Evolutionary conservation across 2,113 vertebrate species (phyloP), one percentile per base, ranked within the genome.

Genomic region (Xenotilapia flavipinnis): DNA sequence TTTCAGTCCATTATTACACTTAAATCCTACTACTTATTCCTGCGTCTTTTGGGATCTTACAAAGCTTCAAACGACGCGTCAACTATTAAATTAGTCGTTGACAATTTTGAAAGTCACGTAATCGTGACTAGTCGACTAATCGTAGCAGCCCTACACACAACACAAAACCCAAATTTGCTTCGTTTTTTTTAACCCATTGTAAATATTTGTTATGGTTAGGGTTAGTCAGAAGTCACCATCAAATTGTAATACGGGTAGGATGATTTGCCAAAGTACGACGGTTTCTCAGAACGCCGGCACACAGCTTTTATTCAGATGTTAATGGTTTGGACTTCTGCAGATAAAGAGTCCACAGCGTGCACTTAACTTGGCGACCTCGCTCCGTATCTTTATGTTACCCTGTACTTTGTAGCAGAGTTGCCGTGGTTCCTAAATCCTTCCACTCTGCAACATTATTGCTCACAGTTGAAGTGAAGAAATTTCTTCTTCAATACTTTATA

Each of bases 281-380:
- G 58, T 62, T 33, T 33, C 0, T 62, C 58, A 62, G 15, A 60
- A 60, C 9, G 6, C 68, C 14, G 9, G 8, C 14, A 23, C 40
- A 73, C 40, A 2, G 40, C 19, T 28, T 47, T 5, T 19, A 28
- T 47, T 45, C 2, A 47, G 40, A 75, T 75, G 21, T 17, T 75
- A 75, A 73, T 73, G 68, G 40, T 28, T 15, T 73, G 68, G 33
- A 36, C 33, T 36, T 26, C 40, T 70, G 65, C 65, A 73, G 68
- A 45, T 23, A 60, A 60, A 33, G 0, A 33, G 56, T 60, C 56
- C 10, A 15, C 56, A 60, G 28, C 0, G 9, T 0, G 0, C 28
- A 60, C 28, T 60, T 60, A 19, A 60, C 56, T 60, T 33, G 0
- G 4, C 3, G 38, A 45, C 65, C 3, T 23, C 40, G 1, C 68